These are phyloP conservation scores for Heliconius nattereri DNA, from an alignment of 1,140 invertebrate genomes.

Conservation along the genomic window DNA sequence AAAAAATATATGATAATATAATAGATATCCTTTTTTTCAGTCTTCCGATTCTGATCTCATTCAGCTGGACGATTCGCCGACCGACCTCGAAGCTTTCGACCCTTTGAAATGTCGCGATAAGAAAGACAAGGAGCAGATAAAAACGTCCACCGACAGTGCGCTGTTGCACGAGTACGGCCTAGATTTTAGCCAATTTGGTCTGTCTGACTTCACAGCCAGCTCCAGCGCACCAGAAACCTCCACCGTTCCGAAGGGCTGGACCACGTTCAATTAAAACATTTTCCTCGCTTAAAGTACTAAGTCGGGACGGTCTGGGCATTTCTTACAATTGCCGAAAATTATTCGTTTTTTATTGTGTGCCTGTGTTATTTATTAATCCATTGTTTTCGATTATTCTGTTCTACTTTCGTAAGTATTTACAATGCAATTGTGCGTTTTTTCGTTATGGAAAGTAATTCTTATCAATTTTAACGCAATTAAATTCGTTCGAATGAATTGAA, in stretches of 20 bases:
- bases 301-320: neutral
- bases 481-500: no score
- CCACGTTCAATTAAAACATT: conserved; percentile 64
- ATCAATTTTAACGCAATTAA: neutral
- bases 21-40: conserved; percentile 66
- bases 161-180: conserved; percentile 82
- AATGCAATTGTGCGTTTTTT: conserved; percentile 19
- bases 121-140: conserved; percentile 60
- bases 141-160: conserved; percentile 76
- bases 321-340: neutral
- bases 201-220: conserved; percentile 57
- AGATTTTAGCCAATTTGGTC: conserved; percentile 78
- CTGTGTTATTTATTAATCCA: neutral
- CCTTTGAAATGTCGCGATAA: conserved; percentile 69
- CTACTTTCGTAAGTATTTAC: neutral
- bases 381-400: neutral
- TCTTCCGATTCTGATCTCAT: conserved; percentile 73
- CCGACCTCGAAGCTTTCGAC: conserved; percentile 71
- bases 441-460: neutral
- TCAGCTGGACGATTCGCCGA: conserved; percentile 72
- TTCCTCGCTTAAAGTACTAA: neutral
- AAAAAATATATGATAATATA: conserved; percentile 20
- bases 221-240: conserved; percentile 52
- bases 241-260: conserved; percentile 69
- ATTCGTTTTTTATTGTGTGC: neutral